Percentiles rank a stretch among this genome's conserved stretches.
phyloP scores from a whole-genome alignment of 2,888 invertebrate genomes.

The Cremastobaeus sp. region DNA sequence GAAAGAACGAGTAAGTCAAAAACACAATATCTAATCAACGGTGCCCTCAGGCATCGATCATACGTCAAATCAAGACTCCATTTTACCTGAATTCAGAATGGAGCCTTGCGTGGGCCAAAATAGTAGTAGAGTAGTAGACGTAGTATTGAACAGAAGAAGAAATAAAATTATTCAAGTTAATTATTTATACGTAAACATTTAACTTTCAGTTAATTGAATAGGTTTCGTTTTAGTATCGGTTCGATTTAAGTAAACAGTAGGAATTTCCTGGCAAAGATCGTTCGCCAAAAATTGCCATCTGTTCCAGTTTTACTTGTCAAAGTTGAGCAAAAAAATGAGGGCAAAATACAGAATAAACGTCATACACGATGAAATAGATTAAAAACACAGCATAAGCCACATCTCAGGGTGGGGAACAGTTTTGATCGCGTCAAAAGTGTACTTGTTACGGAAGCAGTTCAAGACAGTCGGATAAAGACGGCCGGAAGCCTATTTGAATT shows the following conservation, averaged over 20 bases:
- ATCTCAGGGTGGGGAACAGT: slow-evolving; percentile 64
- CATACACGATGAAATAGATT: slow-evolving; percentile 69
- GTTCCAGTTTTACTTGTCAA: not conserved
- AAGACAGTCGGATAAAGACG: slow-evolving; percentile 64
- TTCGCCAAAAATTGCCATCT: slow-evolving; percentile 2
- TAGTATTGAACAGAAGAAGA: slow-evolving; percentile 76
- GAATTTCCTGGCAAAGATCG: slow-evolving; percentile 2
- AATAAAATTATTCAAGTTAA: slow-evolving; percentile 66
- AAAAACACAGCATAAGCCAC: slow-evolving; percentile 76
- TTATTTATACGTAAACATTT: too few species aligned
- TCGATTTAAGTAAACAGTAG: not conserved
- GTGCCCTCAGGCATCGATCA: slow-evolving; percentile 69
- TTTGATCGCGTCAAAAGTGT: slow-evolving; percentile 55
- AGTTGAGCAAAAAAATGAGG: slow-evolving; percentile 57
- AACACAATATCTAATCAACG: slow-evolving; percentile 71
- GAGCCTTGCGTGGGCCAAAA: slow-evolving; percentile 88
- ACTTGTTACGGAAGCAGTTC: slow-evolving; percentile 65
- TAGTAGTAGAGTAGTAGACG: slow-evolving; percentile 77
- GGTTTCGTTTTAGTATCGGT: too few species aligned
- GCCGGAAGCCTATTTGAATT: slow-evolving; percentile 56
- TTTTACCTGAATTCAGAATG: slow-evolving; percentile 90
- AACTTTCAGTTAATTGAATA: slow-evolving; percentile 1
- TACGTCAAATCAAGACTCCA: slow-evolving; percentile 81
- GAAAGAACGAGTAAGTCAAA: slow-evolving; percentile 75
- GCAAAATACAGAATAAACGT: slow-evolving; percentile 66